Conservation (phyloP, 2,888 invertebrate species). For the Cephus runcator region DNA sequence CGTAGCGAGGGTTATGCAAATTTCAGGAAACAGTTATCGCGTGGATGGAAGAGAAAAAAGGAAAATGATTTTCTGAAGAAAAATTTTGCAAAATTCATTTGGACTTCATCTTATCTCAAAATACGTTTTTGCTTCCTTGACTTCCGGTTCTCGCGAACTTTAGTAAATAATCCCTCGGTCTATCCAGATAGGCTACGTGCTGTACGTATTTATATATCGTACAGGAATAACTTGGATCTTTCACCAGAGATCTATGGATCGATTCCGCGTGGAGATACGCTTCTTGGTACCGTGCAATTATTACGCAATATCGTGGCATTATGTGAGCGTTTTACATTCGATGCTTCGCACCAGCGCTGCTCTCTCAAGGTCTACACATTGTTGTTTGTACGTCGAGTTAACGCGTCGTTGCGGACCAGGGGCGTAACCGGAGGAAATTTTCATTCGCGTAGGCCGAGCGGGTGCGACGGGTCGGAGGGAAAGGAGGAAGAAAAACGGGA, state of each 20-base stretch:
- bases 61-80: neutral
- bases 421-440: constrained; percentile 27
- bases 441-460: neutral
- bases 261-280: constrained; percentile 3
- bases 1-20: neutral
- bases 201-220: neutral
- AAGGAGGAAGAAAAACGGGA: neutral
- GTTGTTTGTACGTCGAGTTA: constrained; percentile 52
- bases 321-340: constrained; percentile 52
- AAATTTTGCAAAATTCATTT: neutral
- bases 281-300: constrained; percentile 28
- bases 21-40: neutral
- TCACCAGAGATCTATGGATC: neutral
- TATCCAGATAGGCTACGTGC: constrained; percentile 12
- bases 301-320: constrained; percentile 55
- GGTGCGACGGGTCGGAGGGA: neutral
- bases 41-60: neutral
- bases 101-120: too few species aligned
- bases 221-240: neutral
- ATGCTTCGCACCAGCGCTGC: constrained; percentile 53
- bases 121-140: neutral
- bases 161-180: constrained; percentile 11
- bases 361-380: constrained; percentile 55
- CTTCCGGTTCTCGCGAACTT: constrained; percentile 16
- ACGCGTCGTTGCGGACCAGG: constrained; percentile 42